A percentile compares a stretch with the other conserved stretches of the same genome.
Conservation (phyloP, 2,113 vertebrate genomes). For the Tachysurus fulvidraco region DNA sequence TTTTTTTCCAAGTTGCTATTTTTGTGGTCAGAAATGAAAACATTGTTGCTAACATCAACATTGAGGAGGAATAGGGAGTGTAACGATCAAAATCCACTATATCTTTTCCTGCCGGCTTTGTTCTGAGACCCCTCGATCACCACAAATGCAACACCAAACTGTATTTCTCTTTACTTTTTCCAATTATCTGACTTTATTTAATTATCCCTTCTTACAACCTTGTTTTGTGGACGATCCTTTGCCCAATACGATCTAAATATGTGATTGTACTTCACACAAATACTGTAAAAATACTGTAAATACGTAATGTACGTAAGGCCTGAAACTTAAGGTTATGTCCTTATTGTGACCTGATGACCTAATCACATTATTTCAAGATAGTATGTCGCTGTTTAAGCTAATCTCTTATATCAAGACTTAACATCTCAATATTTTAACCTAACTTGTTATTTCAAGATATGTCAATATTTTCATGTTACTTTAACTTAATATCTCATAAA, state of each 20-base stretch:
- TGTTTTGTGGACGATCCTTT: not conserved
- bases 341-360: not conserved
- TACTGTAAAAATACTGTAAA: not conserved
- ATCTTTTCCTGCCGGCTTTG: not conserved
- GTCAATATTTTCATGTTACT: too few relatives aligned
- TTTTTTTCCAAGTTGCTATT: not conserved
- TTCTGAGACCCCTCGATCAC: not conserved
- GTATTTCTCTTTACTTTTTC: too few relatives aligned
- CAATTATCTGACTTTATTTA: too few relatives aligned
- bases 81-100: not conserved
- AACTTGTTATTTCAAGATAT: too few relatives aligned
- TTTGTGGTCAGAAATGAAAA: not conserved
- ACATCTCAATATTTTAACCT: not conserved
- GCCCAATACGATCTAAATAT: not conserved
- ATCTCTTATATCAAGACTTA: too few relatives aligned
- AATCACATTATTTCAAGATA: not conserved
- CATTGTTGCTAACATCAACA: not conserved
- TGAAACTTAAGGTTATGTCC: not conserved
- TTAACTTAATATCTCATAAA: too few relatives aligned
- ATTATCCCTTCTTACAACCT: too few relatives aligned
- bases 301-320: not conserved
- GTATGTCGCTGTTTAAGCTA: not conserved
- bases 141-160: not conserved
- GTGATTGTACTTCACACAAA: not conserved
- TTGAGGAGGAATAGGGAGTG: not conserved